phyloP scores from a whole-genome alignment of 2,888 invertebrate genomes.

The Neoascia interrupta region DNA sequence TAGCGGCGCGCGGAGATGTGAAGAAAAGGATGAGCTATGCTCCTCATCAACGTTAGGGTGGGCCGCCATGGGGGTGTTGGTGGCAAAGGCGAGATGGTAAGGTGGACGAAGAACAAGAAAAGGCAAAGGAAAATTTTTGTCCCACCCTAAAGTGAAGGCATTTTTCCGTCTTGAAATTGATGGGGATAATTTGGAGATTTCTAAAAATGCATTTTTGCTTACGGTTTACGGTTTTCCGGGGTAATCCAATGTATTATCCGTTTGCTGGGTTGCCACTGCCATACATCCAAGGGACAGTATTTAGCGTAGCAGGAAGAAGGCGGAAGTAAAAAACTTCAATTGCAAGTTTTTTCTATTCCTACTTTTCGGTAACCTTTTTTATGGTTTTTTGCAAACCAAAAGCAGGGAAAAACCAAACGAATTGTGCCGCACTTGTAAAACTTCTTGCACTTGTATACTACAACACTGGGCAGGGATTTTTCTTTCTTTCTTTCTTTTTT shows the following conservation, averaged over 20 bases:
- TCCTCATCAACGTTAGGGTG: conserved; percentile 17
- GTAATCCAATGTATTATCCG: conserved; percentile 62
- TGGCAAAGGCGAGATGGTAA: no score
- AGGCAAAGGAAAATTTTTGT: conserved; percentile 45
- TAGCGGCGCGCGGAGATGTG: conserved; percentile 33
- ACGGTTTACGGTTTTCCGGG: conserved; percentile 36
- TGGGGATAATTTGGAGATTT: conserved; percentile 3
- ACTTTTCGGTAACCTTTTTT: conserved; percentile 22
- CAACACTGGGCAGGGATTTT: conserved; percentile 42
- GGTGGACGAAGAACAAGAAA: conserved; percentile 40
- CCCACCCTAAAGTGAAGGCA: conserved; percentile 56
- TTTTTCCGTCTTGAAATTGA: conserved; percentile 2
- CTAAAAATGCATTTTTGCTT: conserved; percentile 26
- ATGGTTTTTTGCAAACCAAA: conserved; percentile 58
- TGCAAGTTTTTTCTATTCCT: conserved; percentile 12
- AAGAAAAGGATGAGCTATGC: conserved; percentile 44
- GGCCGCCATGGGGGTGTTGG: conserved; percentile 8
- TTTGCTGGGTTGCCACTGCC: conserved; percentile 29
- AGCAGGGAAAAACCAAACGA: conserved; percentile 30
- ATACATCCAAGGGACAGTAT: conserved; percentile 41
- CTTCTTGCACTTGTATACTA: conserved; percentile 63
- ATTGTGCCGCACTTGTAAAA: conserved; percentile 66
- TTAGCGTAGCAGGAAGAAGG: conserved; percentile 22
- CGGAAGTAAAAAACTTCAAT: conserved; percentile 47
- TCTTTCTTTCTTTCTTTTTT: conserved; percentile 5